Percentiles rank a stretch among this genome's conserved stretches.
These are phyloP conservation scores for Caenorhabditis sulstoni DNA, from an alignment of 2,888 invertebrate genomes.

Conservation along the genomic window DNA sequence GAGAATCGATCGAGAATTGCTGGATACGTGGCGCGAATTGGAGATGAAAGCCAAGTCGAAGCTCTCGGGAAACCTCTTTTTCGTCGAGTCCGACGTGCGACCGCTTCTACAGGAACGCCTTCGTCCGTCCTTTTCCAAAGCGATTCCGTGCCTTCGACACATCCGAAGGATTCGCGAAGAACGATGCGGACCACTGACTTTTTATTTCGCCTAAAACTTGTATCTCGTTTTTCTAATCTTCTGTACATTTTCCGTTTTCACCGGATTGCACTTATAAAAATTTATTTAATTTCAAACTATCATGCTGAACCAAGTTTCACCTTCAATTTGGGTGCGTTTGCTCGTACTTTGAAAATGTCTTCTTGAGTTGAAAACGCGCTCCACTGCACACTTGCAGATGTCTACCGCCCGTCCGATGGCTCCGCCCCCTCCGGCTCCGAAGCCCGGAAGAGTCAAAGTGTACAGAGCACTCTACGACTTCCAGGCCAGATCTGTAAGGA, in stretches of 20 bases:
- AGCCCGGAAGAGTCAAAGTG: conserved; percentile 78
- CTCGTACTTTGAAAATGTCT: background rate
- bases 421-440: conserved; percentile 73
- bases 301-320: too few species aligned
- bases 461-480: conserved; percentile 74
- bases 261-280: too few species aligned
- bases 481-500: conserved; percentile 65
- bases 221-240: background rate
- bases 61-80: conserved; percentile 38
- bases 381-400: conserved; percentile 7
- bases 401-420: conserved; percentile 32
- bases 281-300: too few species aligned
- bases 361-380: too few species aligned
- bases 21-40: conserved; percentile 46
- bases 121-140: conserved; percentile 38
- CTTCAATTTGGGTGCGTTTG: background rate
- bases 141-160: conserved; percentile 56
- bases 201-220: conserved; percentile 34
- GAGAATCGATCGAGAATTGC: conserved; percentile 34
- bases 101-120: conserved; percentile 48
- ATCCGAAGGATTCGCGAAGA: conserved; percentile 51
- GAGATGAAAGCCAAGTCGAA: conserved; percentile 45
- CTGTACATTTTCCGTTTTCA: background rate
- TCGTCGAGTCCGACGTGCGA: conserved; percentile 52
- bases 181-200: conserved; percentile 52